phyloP scores from a whole-genome alignment of 2,797 vertebrate genomes.

The Chelmon rostratus region DNA sequence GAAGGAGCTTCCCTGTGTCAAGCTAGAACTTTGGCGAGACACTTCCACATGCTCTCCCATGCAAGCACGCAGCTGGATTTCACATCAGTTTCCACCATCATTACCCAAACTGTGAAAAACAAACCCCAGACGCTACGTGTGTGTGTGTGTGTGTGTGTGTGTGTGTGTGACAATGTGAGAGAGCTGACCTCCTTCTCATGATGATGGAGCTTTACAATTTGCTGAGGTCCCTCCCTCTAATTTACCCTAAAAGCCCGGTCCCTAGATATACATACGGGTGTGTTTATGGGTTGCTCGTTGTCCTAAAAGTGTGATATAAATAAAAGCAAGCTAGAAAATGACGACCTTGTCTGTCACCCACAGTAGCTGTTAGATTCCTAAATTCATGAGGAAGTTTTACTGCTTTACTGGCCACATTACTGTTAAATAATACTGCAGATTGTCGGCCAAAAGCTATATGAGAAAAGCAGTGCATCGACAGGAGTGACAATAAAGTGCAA shows the following conservation, averaged over 20 bases:
- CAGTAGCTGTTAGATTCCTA: slow-evolving; percentile 16
- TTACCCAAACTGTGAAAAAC: slow-evolving; percentile 85
- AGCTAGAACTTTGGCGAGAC: slow-evolving; percentile 51
- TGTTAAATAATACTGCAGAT: neutral
- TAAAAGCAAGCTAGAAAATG: slow-evolving; percentile 29
- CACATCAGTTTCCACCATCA: slow-evolving; percentile 78
- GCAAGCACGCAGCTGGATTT: slow-evolving; percentile 81
- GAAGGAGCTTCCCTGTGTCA: slow-evolving; percentile 60
- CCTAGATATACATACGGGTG: slow-evolving; percentile 1
- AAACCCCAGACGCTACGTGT: slow-evolving; percentile 77
- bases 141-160: slow-evolving; percentile 56
- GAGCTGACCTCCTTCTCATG: slow-evolving; percentile 60
- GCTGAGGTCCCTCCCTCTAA: slow-evolving; percentile 58
- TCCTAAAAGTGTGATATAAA: slow-evolving; percentile 35
- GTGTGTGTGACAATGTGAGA: slow-evolving; percentile 49
- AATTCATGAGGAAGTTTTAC: slow-evolving; percentile 28
- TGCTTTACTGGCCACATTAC: neutral
- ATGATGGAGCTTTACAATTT: slow-evolving; percentile 54
- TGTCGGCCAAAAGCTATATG: neutral
- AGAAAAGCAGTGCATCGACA: neutral
- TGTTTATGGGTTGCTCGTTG: slow-evolving; percentile 28
- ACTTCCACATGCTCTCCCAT: slow-evolving; percentile 61
- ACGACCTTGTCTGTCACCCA: neutral
- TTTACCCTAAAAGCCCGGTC: slow-evolving; percentile 45
- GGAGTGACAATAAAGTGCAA: neutral